These are phyloP conservation scores for Lasiurus borealis DNA, from an alignment of 2,113 vertebrate genomes.

Conservation along the genomic window DNA sequence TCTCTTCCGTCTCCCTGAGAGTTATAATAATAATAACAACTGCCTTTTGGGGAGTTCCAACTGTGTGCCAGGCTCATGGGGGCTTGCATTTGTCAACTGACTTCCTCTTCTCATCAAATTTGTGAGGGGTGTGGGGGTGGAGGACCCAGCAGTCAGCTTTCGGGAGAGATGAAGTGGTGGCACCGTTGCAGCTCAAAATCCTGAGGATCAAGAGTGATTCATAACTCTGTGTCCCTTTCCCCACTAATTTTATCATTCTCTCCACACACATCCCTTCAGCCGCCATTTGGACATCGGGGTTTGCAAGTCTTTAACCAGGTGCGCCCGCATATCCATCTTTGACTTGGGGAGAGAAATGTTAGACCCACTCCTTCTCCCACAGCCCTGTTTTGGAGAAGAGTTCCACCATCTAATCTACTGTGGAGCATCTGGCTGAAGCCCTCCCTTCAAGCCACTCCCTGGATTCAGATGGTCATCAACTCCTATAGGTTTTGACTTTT, in stretches of 20 bases:
- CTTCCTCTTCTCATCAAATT: not conserved
- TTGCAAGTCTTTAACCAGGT: not conserved
- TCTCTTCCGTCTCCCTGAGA: not conserved
- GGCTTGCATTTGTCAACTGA: not conserved
- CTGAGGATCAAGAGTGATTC: not conserved
- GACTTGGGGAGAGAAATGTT: not conserved
- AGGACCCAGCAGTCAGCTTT: not conserved
- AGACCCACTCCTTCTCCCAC: not conserved
- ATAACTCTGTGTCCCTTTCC: not conserved
- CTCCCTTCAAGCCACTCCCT: no score
- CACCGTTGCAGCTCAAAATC: not conserved
- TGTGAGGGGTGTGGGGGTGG: not conserved
- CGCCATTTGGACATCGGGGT: not conserved
- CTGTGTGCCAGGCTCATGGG: not conserved
- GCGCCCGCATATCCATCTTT: not conserved
- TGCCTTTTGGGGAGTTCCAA: not conserved
- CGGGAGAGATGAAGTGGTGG: not conserved
- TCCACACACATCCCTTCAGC: not conserved
- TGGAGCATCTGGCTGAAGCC: fast-evolving
- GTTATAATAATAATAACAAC: not conserved
- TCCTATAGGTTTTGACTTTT: not conserved
- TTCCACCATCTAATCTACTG: fast-evolving
- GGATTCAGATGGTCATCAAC: not conserved
- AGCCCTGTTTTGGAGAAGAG: not conserved
- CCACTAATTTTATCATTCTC: not conserved